Conservation (phyloP, 37 sponge, comb jelly and placozoan genomes). For the Halichondria panicea region DNA sequence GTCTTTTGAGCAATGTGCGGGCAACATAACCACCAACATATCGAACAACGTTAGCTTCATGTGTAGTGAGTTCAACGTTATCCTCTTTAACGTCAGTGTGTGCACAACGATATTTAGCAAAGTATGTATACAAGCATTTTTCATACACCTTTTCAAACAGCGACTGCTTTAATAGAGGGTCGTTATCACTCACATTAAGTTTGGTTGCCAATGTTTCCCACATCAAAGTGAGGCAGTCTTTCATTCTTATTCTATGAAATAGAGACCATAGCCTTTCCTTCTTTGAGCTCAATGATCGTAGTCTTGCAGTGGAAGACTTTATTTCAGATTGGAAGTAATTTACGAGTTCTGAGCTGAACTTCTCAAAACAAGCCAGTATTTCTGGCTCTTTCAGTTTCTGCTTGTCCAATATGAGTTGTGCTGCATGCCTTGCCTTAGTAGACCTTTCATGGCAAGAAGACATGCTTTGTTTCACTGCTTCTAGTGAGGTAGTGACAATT, state of each 20-base stretch:
- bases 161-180: not conserved
- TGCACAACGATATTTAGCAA: no score
- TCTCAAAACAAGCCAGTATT: not conserved
- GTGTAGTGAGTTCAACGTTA: conserved; percentile 3
- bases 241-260: not conserved
- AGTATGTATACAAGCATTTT: not conserved
- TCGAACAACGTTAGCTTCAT: not conserved
- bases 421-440: no score
- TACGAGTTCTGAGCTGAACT: not conserved
- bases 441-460: no score
- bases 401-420: no score
- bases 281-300: not conserved
- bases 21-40: conserved; percentile 52
- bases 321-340: not conserved
- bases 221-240: not conserved
- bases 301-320: not conserved
- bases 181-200: not conserved
- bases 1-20: conserved; percentile 18
- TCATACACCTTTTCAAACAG: not conserved
- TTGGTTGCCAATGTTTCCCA: not conserved
- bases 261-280: not conserved
- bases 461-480: no score
- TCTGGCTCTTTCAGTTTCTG: not conserved
- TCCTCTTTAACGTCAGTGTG: no score
- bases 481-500: no score